These are phyloP conservation scores for Epicauta chinensis DNA, from an alignment of 1,140 invertebrate genomes.

Conservation along the genomic window DNA sequence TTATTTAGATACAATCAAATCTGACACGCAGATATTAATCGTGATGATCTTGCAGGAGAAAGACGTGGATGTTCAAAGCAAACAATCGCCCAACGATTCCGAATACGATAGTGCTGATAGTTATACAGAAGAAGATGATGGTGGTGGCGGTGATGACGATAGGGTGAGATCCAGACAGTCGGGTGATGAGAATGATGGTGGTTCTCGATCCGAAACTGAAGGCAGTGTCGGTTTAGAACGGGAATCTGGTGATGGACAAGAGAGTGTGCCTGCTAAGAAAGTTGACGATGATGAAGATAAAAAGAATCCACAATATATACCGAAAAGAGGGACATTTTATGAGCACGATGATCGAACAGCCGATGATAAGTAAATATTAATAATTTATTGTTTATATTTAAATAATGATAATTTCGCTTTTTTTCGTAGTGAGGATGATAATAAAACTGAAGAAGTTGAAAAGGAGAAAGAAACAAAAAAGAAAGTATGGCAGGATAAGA, in stretches of 20 bases:
- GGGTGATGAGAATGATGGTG: constrained; percentile 17
- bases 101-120: constrained; percentile 39
- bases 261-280: constrained; percentile 55
- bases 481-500: constrained; percentile 57
- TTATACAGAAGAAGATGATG: no score
- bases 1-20: no score
- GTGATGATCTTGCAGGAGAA: constrained; percentile 33
- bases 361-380: constrained; percentile 52
- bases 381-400: background rate
- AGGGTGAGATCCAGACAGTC: constrained; percentile 25
- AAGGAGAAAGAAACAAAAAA: constrained; percentile 45
- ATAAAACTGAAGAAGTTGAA: constrained; percentile 43
- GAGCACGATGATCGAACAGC: constrained; percentile 90
- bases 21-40: background rate
- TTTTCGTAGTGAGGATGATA: background rate
- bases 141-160: constrained; percentile 32
- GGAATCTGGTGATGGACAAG: constrained; percentile 57
- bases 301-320: constrained; percentile 95
- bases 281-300: constrained; percentile 91
- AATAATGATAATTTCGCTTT: background rate
- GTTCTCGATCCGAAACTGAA: constrained; percentile 41
- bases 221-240: constrained; percentile 48
- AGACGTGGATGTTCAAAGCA: constrained; percentile 12
- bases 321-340: constrained; percentile 92
- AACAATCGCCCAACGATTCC: constrained; percentile 31